A percentile compares a stretch with the other conserved stretches of the same genome.
phyloP scores from a whole-genome alignment of 2,113 vertebrate genomes.

The Circaetus cinerascens region DNA sequence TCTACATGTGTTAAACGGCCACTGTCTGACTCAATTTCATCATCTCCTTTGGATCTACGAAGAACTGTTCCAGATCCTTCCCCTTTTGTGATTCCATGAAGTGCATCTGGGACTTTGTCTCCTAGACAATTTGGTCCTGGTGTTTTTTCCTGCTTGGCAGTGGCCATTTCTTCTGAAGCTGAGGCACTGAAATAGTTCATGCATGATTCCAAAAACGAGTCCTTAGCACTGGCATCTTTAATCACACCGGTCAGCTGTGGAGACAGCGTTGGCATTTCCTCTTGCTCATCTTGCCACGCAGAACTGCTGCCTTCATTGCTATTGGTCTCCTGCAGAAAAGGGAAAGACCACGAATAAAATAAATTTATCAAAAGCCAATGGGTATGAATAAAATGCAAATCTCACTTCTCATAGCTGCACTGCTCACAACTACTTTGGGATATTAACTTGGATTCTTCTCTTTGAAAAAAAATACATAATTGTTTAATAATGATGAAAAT shows the following conservation, averaged over 20 bases:
- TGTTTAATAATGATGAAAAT: background rate
- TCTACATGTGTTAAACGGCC: background rate
- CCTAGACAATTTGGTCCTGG: background rate
- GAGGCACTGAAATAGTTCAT: constrained; percentile 54
- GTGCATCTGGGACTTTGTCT: background rate
- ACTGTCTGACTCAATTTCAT: background rate
- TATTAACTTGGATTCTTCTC: background rate
- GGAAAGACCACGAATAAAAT: background rate
- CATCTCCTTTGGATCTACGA: background rate
- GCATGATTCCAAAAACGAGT: constrained; percentile 20
- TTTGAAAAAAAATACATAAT: background rate
- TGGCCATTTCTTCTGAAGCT: background rate
- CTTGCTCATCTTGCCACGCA: background rate
- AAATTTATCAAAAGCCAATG: background rate
- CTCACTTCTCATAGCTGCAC: background rate
- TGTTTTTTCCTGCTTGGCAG: background rate
- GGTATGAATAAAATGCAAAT: background rate
- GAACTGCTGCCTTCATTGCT: background rate
- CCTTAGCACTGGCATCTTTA: constrained; percentile 12
- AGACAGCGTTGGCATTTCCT: constrained; percentile 71
- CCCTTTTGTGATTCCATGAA: background rate
- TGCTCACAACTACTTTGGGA: background rate
- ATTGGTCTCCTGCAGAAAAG: constrained; percentile 46
- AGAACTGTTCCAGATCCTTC: background rate
- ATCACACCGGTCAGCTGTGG: background rate